Evolutionary conservation across 2,113 vertebrate species (phyloP), one percentile per base, ranked within the genome.

Genomic region (Hyla sarda): DNA sequence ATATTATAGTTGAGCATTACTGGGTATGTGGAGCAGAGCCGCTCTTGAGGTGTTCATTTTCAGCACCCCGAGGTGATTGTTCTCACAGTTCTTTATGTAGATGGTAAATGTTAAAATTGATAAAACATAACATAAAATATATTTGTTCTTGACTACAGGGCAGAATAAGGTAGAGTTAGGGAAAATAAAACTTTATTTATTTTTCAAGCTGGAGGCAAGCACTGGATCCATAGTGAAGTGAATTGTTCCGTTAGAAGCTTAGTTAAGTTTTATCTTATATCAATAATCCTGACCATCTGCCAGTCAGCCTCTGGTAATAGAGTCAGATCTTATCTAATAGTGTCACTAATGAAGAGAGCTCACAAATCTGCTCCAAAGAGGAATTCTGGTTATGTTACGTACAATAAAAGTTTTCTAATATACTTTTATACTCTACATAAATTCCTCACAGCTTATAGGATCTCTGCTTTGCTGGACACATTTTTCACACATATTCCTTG

Each of bases 71-170:
- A 69, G 62, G 58, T 28, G 58, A 50, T 30, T 62, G 78, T 25
- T 81, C 60, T 25, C 60, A 45, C 8, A 47, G 1, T n/a, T 54
- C 58, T 52, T 71, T 75, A 83, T 65, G 21, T 45, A 47, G 52
- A 60, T 85, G 78, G 10, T 47, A 84, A 75, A 47, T 86, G 30
- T 13, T 67, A 58, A 28, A 75, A n/a, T 17, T 45, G 62, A 67
- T 87, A 45, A 47, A 45, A 30, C 0, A 60, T 47, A 30, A 84
- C 19, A 34, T 47, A 54, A n/a, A 58, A 41, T 34, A 69, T 71
- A 17, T 32, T 48, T 50, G 62, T 82, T 21, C 32, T n/a, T 73
- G 28, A 34, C 67, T n/a, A 32, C 48, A 12, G 54, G 60, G 21
- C 67, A 74, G 32, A 74, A 58, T 28, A 48, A 48, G 45, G 52